Base-by-base conservation (phyloP, 1,140 invertebrate species). In the Caenorhabditis briggsae region DNA sequence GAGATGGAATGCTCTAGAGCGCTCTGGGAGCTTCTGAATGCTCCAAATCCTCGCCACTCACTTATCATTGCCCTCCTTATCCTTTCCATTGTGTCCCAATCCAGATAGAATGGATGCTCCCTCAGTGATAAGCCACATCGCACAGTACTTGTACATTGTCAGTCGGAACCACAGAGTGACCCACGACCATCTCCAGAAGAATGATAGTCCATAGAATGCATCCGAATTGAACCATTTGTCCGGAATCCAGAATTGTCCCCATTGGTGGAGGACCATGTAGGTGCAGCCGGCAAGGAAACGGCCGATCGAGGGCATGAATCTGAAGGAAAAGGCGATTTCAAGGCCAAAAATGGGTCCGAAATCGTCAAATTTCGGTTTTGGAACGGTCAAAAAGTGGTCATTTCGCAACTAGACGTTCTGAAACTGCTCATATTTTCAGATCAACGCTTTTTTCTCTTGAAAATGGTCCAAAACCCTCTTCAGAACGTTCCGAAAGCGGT, bases 21-120 rank as follows among this genome's bases (percentile, higher is more conserved):
- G n/a, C n/a, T 33, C 33, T 33, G 33, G 3, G 33, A 33, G 33
- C 33, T 33, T 33, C 33, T 2, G 33, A 33, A 33, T 33, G 1
- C 33, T 33, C 33, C 33, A 33, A 33, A 2, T 3, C 33, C 33
- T 33, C 33, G 1, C 33, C 33, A 41, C 46, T 3, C 11, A 86
- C 84, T 23, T 61, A 83, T 90, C 87, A 18, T 90, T 88, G 20
- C 93, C 93, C 83, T 90, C 91, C 43, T 90, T 87, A 87, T 94
- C 92, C 82, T 91, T 90, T 50, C 93, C 93, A 88, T 94, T 93
- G 88, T 93, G 93, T 20, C 92, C 91, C 58, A 94, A 83, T 55
- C 93, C 93, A 83, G 88, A 88, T 12, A 94, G 83, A 84, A 93
- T 94, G n/a, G 93, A 92, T 33, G 88, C 91, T 12, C 93, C 93